Conservation (phyloP, 1,140 invertebrate genomes). For the Eumeta japonica region DNA sequence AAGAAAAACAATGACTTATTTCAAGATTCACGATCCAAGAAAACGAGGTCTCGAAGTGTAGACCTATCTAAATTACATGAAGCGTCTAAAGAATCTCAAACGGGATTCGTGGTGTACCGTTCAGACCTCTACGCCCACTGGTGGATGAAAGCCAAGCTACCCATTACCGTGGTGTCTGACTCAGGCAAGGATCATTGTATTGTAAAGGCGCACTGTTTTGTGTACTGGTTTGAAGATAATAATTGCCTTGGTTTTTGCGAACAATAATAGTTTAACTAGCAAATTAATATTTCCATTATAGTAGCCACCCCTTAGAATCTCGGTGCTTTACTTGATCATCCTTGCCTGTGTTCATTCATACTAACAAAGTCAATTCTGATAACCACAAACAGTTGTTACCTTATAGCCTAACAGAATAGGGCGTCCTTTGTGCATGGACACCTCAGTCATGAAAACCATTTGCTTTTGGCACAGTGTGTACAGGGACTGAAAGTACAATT, state of each 20-base stretch:
- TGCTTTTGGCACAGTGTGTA: too few species aligned
- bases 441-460: too few species aligned
- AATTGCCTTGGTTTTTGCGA: slow-evolving; percentile 32
- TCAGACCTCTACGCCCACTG: slow-evolving; percentile 86
- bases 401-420: slow-evolving; percentile 39
- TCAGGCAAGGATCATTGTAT: slow-evolving; percentile 65
- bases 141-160: slow-evolving; percentile 86
- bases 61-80: slow-evolving; percentile 48
- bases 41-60: slow-evolving; percentile 48
- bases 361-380: slow-evolving; percentile 38
- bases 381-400: slow-evolving; percentile 43
- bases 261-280: slow-evolving; percentile 28
- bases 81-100: slow-evolving; percentile 29
- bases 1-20: slow-evolving; percentile 16
- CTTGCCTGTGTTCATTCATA: slow-evolving; percentile 59
- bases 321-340: slow-evolving; percentile 60
- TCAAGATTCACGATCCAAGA: slow-evolving; percentile 20
- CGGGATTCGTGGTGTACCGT: slow-evolving; percentile 63
- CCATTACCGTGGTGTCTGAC: slow-evolving; percentile 61
- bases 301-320: slow-evolving; percentile 47
- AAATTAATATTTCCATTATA: slow-evolving; percentile 48
- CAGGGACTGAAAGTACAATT: too few species aligned
- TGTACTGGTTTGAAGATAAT: slow-evolving; percentile 53
- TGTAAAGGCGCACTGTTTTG: slow-evolving; percentile 54
- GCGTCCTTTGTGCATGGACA: slow-evolving; percentile 39